Evolutionary conservation across 2,888 invertebrate species (phyloP), one percentile per base, ranked within the genome.

Genomic region (Cancer borealis): DNA sequence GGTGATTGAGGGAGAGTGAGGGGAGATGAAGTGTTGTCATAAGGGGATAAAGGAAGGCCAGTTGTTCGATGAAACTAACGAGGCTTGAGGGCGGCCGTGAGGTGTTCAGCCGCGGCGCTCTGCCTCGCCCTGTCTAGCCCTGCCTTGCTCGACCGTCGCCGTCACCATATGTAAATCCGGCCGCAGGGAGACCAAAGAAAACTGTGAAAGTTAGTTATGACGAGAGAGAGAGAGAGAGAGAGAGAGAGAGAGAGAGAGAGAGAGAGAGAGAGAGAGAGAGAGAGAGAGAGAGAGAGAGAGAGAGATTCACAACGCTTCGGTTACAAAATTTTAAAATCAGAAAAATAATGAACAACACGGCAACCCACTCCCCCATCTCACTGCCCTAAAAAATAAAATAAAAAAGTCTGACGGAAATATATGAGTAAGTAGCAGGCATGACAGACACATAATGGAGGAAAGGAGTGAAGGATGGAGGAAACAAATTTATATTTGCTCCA

Each of bases 181-280:
- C 21, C 8, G n/a, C 26, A n/a, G 73, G 10, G 73, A 73, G n/a
- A 73, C n/a, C n/a, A 73, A 73, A 73, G n/a, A 26, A 73, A 73
- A 0, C 73, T 73, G 73, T 73, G 26, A 73, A 73, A 73, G 73
- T 73, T 73, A 73, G 73, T 73, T 73, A 73, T 73, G 73, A 73
- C 26, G 26, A 73, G 73, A 73, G 73, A 73, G 73, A 73, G 73
- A 73, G 73, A 73, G 73, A 73, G 73, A 73, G 73, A 73, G 73
- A 26, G 73, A 26, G 26, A 26, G 73, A 73, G 73, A 73, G 73
- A 73, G 73, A 73, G 73, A 73, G 73, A 73, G 73, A 73, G 73
- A 73, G 73, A 73, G 73, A 73, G 73, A 73, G 73, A 73, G 73
- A 73, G 66, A 73, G 66, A 54, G 54, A 54, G 10, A 14, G 54